Evolutionary conservation across 35 echinoderm and acorn worm species (phyloP), one percentile per base, ranked within the genome.

Genomic region (Apostichopus parvimensis): DNA sequence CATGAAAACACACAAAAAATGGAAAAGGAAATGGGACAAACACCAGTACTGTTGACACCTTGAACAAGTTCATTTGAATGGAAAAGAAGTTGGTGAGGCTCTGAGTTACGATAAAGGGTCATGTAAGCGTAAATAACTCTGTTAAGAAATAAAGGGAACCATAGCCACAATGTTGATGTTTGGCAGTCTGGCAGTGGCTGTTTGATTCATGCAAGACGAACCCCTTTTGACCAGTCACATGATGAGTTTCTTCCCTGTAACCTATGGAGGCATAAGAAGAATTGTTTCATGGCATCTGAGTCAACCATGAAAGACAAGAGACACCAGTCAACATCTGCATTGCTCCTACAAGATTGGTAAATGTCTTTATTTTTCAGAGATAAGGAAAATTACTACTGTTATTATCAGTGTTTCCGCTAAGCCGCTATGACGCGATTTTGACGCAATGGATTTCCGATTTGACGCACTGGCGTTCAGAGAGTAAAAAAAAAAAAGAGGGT

Each of bases 301-400:
- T 8, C 9, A 65, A 65, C 8, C 8, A 65, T 10, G 8, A 8
- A 77, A 90, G 66, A 94, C 20, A 94, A 84, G 68, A 61, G 66
- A 15, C 90, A 94, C 34, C 79, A 87, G 59, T 17, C 93, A n/a
- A 60, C 73, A 79, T 91, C 78, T 91, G 75, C 58, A 52, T 76
- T 80, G 90, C n/a, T 95, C 60, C 82, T 95, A 71, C 93, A 90
- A 25, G n/a, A n/a, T n/a, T n/a, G n/a, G n/a, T n/a, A n/a, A n/a
- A n/a, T n/a, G n/a, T n/a, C n/a, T n/a, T n/a, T n/a, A n/a, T n/a
- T n/a, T n/a, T n/a, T n/a, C n/a, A n/a, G n/a, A n/a, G n/a, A n/a
- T n/a, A n/a, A n/a, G n/a, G n/a, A n/a, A n/a, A n/a, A n/a, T n/a
- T n/a, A n/a, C n/a, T n/a, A n/a, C n/a, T n/a, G n/a, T n/a, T n/a